Evolutionary conservation across 2,113 vertebrate species (phyloP).

Genomic region (Lophius piscatorius): DNA sequence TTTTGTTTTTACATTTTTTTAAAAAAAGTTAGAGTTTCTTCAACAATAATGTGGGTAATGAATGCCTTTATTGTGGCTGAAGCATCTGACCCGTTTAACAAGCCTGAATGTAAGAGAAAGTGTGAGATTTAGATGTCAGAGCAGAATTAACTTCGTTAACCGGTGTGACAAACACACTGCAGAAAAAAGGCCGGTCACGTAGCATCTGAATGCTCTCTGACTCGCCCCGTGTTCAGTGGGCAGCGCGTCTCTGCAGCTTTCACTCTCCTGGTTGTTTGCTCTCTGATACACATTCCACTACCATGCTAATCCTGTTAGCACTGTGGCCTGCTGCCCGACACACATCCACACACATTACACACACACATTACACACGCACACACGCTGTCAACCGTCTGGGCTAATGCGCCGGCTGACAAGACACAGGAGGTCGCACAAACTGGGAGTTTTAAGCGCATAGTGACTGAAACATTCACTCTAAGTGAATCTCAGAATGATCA

Average conservation of each 20-base stretch:
- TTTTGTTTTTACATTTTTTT: too few relatives aligned
- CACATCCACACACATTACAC: constrained; percentile 17
- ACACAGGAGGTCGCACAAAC: too few relatives aligned
- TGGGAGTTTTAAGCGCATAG: too few relatives aligned
- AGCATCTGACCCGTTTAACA: constrained; percentile 27
- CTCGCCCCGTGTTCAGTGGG: neutral
- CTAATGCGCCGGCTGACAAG: neutral
- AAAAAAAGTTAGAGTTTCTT: too few relatives aligned
- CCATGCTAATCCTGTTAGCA: constrained; percentile 63
- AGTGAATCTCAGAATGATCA: too few relatives aligned
- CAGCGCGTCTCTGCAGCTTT: neutral
- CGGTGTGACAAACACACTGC: constrained; percentile 29
- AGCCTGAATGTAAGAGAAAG: constrained; percentile 13
- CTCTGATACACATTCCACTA: constrained; percentile 34
- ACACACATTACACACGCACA: constrained; percentile 6
- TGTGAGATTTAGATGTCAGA: constrained; percentile 12
- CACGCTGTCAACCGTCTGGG: neutral
- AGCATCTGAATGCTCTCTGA: constrained; percentile 1
- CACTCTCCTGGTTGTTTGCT: constrained; percentile 26
- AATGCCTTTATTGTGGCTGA: constrained; percentile 1
- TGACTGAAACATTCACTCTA: too few relatives aligned
- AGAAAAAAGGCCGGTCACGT: neutral
- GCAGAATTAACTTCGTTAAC: constrained; percentile 43
- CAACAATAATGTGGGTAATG: neutral
- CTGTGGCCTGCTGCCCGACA: constrained; percentile 19